Conservation (phyloP, 1,140 invertebrate genomes). For the Drosophila nasuta region DNA sequence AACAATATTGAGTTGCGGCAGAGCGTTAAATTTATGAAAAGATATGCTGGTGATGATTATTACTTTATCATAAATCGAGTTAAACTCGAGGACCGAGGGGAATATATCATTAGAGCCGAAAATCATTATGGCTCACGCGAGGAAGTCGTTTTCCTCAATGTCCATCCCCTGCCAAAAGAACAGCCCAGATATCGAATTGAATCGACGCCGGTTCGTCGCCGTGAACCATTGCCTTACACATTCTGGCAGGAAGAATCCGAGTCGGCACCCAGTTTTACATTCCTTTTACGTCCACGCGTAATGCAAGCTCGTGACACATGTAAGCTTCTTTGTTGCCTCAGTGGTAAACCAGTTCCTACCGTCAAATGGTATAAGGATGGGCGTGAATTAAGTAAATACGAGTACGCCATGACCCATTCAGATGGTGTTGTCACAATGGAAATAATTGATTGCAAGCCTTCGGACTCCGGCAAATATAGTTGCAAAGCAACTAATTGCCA, state of each 20-base stretch:
- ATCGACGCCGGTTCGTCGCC: conserved; percentile 88
- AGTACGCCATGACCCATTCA: conserved; percentile 94
- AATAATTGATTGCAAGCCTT: conserved; percentile 96
- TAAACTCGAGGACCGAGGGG: conserved; percentile 97
- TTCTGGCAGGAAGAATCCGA: conserved; percentile 96
- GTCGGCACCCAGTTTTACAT: conserved; percentile 97
- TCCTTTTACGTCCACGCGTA: conserved; percentile 97
- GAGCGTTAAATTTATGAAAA: conserved; percentile 99
- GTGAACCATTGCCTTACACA: conserved; percentile 90
- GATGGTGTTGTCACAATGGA: conserved; percentile 98
- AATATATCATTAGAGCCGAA: conserved; percentile 98
- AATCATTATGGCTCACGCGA: conserved; percentile 99
- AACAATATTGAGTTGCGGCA: conserved; percentile 97
- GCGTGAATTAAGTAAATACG: conserved; percentile 94
- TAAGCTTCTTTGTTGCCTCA: conserved; percentile 98
- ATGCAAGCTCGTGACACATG: conserved; percentile 98
- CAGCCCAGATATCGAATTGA: conserved; percentile 92
- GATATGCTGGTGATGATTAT: conserved; percentile 97
- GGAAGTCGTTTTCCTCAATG: conserved; percentile 98
- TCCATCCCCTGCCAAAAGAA: conserved; percentile 95
- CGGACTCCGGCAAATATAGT: conserved; percentile 98
- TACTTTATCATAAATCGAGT: conserved; percentile 98
- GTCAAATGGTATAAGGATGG: conserved; percentile 97
- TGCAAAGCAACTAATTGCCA: conserved; percentile 96
- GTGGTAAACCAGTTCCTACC: conserved; percentile 96